These are phyloP conservation scores for Dynastes hyllus DNA, from an alignment of 2,888 invertebrate genomes.

Conservation along the genomic window DNA sequence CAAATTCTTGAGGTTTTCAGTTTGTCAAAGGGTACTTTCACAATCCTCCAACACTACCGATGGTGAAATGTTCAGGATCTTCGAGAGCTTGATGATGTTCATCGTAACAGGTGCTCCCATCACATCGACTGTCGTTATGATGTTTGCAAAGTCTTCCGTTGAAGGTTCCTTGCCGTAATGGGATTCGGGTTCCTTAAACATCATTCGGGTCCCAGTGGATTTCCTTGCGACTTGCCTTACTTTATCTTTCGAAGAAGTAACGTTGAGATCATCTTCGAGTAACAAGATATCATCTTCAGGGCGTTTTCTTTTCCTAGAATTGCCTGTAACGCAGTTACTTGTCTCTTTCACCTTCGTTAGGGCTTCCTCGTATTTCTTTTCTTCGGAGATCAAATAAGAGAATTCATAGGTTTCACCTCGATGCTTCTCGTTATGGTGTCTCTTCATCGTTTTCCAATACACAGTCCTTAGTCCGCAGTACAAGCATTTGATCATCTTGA, in stretches of 20 bases:
- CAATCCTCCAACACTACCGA: conserved; percentile 71
- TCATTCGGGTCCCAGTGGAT: conserved; percentile 42
- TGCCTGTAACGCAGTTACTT: neutral
- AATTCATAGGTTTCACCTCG: conserved; percentile 19
- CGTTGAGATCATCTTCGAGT: conserved; percentile 18
- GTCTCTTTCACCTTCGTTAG: neutral
- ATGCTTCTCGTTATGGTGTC: conserved; percentile 22
- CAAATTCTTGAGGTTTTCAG: conserved; percentile 44
- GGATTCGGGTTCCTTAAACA: conserved; percentile 65
- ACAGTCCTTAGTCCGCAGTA: conserved; percentile 63
- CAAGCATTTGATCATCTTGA: conserved; percentile 69
- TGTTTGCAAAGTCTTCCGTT: conserved; percentile 53
- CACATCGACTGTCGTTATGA: conserved; percentile 74
- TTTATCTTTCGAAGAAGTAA: conserved; percentile 10
- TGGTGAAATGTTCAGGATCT: conserved; percentile 73
- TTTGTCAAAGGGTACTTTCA: conserved; percentile 44
- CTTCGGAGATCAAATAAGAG: conserved; percentile 7
- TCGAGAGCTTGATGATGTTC: conserved; percentile 72
- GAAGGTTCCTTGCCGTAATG: conserved; percentile 70
- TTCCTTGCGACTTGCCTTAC: conserved; percentile 50
- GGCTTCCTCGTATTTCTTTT: conserved; percentile 41
- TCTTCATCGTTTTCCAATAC: conserved; percentile 40
- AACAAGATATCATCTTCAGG: conserved; percentile 18
- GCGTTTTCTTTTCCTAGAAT: conserved; percentile 24
- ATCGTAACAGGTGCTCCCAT: conserved; percentile 72